A percentile compares a stretch with the other conserved stretches of the same genome.
These are phyloP conservation scores for Loxodonta africana DNA, from an alignment of 2,113 vertebrate species.

Conservation along the genomic window DNA sequence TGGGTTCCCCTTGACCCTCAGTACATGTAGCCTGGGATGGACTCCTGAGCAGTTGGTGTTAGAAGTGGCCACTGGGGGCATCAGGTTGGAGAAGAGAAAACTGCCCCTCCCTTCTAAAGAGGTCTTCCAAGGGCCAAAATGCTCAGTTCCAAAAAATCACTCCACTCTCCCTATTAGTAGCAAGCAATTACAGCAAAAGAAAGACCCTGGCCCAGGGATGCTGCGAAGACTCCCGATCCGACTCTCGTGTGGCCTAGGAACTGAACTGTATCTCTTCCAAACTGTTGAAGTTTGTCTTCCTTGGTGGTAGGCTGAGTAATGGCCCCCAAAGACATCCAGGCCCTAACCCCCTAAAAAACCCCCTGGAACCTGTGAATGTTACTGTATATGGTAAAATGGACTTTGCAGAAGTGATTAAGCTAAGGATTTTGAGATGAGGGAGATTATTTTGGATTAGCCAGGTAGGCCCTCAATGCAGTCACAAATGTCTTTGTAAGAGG, in stretches of 20 bases:
- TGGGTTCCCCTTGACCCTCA: neutral
- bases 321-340: neutral
- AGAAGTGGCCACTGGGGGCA: neutral
- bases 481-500: neutral
- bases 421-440: no score
- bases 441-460: neutral
- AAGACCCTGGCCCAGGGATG: neutral
- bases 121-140: neutral
- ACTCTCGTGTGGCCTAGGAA: neutral
- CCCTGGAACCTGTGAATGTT: neutral
- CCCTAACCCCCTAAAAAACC: neutral
- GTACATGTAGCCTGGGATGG: fast-evolving
- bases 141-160: neutral
- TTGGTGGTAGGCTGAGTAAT: neutral
- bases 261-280: neutral
- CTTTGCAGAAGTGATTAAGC: neutral
- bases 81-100: neutral
- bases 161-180: neutral
- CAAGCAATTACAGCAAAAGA: neutral
- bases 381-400: neutral
- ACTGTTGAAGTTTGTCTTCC: neutral
- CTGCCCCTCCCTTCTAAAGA: neutral
- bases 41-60: neutral
- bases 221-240: neutral
- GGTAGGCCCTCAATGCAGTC: neutral